These are phyloP conservation scores for Drosophila borealis DNA, from an alignment of 2,888 invertebrate species.

Conservation along the genomic window DNA sequence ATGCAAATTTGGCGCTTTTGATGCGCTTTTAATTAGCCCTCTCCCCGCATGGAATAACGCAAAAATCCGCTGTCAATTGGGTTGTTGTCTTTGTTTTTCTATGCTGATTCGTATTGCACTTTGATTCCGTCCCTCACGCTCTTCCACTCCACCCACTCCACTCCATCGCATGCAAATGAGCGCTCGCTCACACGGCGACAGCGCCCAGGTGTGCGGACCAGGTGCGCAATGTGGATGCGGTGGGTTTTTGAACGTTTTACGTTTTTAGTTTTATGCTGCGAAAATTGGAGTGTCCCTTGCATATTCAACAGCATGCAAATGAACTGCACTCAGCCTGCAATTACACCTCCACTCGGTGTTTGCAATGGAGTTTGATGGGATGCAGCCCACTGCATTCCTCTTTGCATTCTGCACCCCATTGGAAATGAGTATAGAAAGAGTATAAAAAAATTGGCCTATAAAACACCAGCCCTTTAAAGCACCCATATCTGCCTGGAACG, in stretches of 20 bases:
- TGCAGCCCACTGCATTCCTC: neutral
- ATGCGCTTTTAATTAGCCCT: slow-evolving; percentile 76
- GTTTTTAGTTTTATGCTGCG: slow-evolving; percentile 74
- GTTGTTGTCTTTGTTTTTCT: slow-evolving; percentile 69
- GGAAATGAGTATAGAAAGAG: neutral
- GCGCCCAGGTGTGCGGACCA: slow-evolving; percentile 43
- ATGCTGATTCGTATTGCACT: slow-evolving; percentile 68
- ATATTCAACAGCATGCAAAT: slow-evolving; percentile 76
- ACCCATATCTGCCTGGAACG: no score
- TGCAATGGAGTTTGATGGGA: slow-evolving; percentile 5
- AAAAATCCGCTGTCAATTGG: slow-evolving; percentile 74
- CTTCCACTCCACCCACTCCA: slow-evolving; percentile 13
- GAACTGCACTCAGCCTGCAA: slow-evolving; percentile 71
- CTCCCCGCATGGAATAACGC: slow-evolving; percentile 27
- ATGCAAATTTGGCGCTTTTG: slow-evolving; percentile 75
- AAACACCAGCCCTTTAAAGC: neutral
- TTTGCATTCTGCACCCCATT: slow-evolving; percentile 2
- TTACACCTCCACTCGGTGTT: slow-evolving; percentile 49
- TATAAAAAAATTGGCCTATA: neutral
- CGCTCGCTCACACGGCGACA: slow-evolving; percentile 17
- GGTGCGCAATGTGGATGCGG: slow-evolving; percentile 41
- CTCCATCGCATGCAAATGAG: slow-evolving; percentile 74
- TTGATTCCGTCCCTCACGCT: slow-evolving; percentile 54
- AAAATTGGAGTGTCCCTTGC: slow-evolving; percentile 66
- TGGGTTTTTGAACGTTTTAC: slow-evolving; percentile 58